Evolutionary conservation across 2,888 invertebrate species (phyloP), one percentile per base, ranked within the genome.

Genomic region (Amphimallon solstitiale): DNA sequence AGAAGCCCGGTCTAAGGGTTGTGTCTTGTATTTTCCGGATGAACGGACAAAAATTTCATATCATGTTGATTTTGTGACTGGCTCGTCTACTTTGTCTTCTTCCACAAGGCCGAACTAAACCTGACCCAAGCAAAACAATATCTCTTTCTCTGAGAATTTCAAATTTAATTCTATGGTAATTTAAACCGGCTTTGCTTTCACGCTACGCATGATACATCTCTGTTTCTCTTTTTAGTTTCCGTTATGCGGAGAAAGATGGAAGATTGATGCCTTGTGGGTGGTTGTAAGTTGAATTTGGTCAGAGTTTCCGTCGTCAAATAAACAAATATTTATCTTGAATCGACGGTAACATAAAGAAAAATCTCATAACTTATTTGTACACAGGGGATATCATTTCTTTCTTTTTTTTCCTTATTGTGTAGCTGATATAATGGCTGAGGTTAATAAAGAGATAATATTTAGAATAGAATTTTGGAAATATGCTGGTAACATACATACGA

Each of bases 41-140:
- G 76, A 73, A 69, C 71, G 78, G 73, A 73, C 79, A 78, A 79
- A 79, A 79, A 79, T 79, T 79, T 79, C 79, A 79, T 79, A 79
- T 78, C 77, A 77, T 77, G 79, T 78, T 78, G 79, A 78, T 79
- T 79, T 76, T 77, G 43, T 59, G 56, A 45, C 43, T 43, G 56
- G 56, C 29, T 45, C 23, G 45, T 15, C 43, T 17, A 23, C 15
- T 43, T 43, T 59, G 43, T 43, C 56, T 43, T 43, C 40, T 34
- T 59, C 23, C 43, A 59, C 29, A 7, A 38, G 29, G 29, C 19
- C n/a, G n/a, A 34, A 34, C 29, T 43, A 15, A 59, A 59, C 29
- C 56, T 59, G 43, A 59, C 43, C 56, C 34, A 38, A 59, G 29
- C 56, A 14, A 59, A 29, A 45, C 56, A 59, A 59, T 59, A 45